phyloP scores from a whole-genome alignment of 2,113 vertebrate genomes.

The Vulpes lagopus region DNA sequence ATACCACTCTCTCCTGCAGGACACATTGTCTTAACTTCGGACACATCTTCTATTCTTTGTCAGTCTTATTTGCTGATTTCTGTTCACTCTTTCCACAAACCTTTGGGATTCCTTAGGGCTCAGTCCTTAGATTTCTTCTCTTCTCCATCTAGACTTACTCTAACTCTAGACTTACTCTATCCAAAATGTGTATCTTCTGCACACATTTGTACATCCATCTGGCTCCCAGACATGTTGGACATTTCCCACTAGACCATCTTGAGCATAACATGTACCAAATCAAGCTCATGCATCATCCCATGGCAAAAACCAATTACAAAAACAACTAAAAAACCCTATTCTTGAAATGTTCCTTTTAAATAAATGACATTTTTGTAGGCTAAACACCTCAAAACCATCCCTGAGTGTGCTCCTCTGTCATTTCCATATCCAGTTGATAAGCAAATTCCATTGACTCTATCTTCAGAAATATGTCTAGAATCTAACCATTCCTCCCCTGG shows the following conservation, averaged over 20 bases:
- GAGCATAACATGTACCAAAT: not conserved
- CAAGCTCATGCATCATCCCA: not conserved
- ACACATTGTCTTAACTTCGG: not conserved
- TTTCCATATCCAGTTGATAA: not conserved
- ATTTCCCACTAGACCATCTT: not conserved
- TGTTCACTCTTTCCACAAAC: not conserved
- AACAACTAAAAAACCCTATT: not conserved
- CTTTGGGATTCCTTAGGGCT: not conserved
- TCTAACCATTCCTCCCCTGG: not conserved
- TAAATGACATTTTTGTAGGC: not conserved
- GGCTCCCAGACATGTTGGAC: not conserved
- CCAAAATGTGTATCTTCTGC: not conserved
- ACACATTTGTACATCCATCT: not conserved
- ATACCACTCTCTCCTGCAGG: not conserved
- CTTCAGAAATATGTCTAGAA: not conserved
- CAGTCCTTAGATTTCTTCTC: not conserved
- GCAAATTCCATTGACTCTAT: not conserved
- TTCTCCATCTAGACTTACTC: not conserved
- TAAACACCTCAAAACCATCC: not conserved
- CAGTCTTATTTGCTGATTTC: not conserved
- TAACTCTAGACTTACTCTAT: not conserved
- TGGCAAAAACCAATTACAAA: not conserved
- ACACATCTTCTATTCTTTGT: not conserved
- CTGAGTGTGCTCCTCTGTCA: not conserved
- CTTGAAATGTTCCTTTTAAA: not conserved